Evolutionary conservation across 2,888 invertebrate genomes (phyloP).

Genomic region (Cylloceria caligata): DNA sequence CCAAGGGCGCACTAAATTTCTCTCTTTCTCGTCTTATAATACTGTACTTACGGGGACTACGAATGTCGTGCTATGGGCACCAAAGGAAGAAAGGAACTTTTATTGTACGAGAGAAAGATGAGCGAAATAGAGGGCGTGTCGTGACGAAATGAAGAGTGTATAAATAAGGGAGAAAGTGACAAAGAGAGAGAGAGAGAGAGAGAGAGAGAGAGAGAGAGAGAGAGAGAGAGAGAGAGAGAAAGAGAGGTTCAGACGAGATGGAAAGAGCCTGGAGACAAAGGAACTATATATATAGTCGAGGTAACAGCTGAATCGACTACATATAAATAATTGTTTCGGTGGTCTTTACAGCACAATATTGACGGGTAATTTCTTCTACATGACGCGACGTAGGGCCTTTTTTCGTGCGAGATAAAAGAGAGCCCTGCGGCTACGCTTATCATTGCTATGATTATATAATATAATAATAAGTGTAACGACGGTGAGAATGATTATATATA

Average conservation of each 20-base stretch:
- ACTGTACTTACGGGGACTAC: slow-evolving; percentile 52
- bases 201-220: not conserved
- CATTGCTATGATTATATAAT: slow-evolving; percentile 55
- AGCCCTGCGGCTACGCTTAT: slow-evolving; percentile 47
- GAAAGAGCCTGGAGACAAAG: slow-evolving; percentile 30
- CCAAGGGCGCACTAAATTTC: slow-evolving; percentile 65
- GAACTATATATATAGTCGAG: slow-evolving; percentile 50
- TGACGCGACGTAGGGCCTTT: slow-evolving; percentile 33
- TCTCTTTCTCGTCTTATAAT: slow-evolving; percentile 60
- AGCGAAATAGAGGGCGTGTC: slow-evolving; percentile 28
- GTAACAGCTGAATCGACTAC: slow-evolving; percentile 68
- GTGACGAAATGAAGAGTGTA: slow-evolving; percentile 41
- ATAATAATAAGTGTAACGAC: slow-evolving; percentile 23
- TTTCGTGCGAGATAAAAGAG: slow-evolving; percentile 25
- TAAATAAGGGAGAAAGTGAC: slow-evolving; percentile 37
- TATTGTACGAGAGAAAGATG: slow-evolving; percentile 29
- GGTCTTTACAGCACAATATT: slow-evolving; percentile 77
- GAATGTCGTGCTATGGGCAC: slow-evolving; percentile 14
- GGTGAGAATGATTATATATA: slow-evolving; percentile 31
- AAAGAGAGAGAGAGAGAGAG: not conserved
- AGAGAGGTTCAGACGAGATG: not conserved
- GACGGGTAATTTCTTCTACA: slow-evolving; percentile 78
- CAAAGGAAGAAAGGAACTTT: slow-evolving; percentile 36
- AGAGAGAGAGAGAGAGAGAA: not conserved
- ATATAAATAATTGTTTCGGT: slow-evolving; percentile 73